Conservation (phyloP, 2,888 invertebrate genomes). For the Poecilus cupreus region DNA sequence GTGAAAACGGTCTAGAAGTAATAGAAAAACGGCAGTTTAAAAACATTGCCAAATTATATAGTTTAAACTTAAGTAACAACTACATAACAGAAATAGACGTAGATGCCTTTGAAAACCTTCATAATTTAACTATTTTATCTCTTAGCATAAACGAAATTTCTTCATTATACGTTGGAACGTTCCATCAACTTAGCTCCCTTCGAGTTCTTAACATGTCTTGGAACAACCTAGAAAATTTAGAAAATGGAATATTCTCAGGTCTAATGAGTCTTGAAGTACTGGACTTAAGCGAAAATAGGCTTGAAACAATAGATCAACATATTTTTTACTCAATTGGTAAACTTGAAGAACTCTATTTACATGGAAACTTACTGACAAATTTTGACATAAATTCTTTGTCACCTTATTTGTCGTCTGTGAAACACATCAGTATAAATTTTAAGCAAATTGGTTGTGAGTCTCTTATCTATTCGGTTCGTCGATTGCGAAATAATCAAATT, state of each 20-base stretch:
- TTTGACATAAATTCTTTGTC: background rate
- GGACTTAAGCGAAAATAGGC: background rate
- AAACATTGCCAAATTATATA: conserved; percentile 72
- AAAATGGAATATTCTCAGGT: background rate
- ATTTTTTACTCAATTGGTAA: background rate
- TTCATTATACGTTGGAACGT: background rate
- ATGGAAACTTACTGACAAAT: background rate
- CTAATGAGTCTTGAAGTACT: background rate
- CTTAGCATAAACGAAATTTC: background rate
- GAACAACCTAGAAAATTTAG: background rate
- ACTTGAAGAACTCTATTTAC: background rate
- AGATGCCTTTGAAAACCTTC: background rate
- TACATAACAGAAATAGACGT: background rate
- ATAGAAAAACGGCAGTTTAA: conserved; percentile 75
- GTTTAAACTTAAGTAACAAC: background rate
- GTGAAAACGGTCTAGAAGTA: background rate
- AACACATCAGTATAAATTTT: background rate
- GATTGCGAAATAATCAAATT: background rate
- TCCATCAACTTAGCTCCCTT: background rate
- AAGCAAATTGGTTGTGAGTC: background rate
- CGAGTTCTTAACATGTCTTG: background rate
- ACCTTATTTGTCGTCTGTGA: background rate
- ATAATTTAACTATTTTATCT: background rate
- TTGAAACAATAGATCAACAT: background rate
- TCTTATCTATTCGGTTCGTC: background rate